Percentiles rank a stretch among this genome's conserved stretches.
Evolutionary conservation across 2,797 vertebrate genomes (phyloP).

Genomic region (Pangasius sanitwongsei): DNA sequence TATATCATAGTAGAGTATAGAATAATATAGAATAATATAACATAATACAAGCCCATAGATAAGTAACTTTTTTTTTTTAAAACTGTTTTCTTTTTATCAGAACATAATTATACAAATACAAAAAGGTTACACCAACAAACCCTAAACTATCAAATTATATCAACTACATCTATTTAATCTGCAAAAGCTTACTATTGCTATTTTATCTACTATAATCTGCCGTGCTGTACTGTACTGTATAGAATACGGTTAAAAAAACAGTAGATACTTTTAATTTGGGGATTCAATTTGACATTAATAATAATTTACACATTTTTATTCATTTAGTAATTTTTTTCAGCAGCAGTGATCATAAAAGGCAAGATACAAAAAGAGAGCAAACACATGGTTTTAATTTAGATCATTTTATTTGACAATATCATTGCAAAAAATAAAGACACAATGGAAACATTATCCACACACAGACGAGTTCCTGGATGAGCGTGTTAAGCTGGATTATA

Average conservation of each 20-base stretch:
- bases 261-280: background rate
- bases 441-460: background rate
- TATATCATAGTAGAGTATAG: too few species aligned
- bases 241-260: too few species aligned
- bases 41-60: too few species aligned
- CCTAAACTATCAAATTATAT: too few species aligned
- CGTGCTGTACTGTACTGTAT: background rate
- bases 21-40: too few species aligned
- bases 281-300: background rate
- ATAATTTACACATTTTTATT: background rate
- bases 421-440: constrained; percentile 16
- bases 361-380: background rate
- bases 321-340: background rate
- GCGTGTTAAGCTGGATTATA: background rate
- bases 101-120: too few species aligned
- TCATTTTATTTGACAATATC: constrained; percentile 37
- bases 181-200: too few species aligned
- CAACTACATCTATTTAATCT: too few species aligned
- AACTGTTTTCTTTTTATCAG: too few species aligned
- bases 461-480: background rate
- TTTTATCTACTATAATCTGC: too few species aligned
- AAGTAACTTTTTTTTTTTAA: too few species aligned
- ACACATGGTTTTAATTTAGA: constrained; percentile 3
- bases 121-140: too few species aligned
- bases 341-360: background rate